Evolutionary conservation across 2,113 vertebrate genomes (phyloP), one percentile per base, ranked within the genome.

Genomic region (Garra rufa): DNA sequence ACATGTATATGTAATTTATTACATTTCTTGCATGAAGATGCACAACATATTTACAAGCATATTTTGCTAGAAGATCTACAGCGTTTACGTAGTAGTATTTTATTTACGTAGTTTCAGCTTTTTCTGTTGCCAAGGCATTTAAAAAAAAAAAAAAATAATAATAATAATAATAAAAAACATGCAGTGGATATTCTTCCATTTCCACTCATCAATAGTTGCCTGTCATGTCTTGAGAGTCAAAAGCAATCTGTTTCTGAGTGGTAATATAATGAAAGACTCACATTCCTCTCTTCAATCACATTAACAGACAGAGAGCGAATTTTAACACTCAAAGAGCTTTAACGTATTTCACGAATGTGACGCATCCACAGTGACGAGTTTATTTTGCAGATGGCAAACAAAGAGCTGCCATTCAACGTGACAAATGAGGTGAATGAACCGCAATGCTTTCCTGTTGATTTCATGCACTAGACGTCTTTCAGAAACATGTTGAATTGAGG

Each of bases 321-420:
- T 34, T 67, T 67, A 67, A 34, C 28, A 38, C 26, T 8, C 65
- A 3, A 34, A 34, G 34, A 34, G 34, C 34, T 81, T 46, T 81
- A 87, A 82, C 81, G 65, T 65, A 63, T 77, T 77, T 79, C 13
- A 26, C 4, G 10, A 34, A 55, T 44, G 30, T 30, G 65, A 71
- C 38, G 38, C 71, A 74, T 44, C 74, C 11, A 24, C 41, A 76
- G 46, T 43, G 41, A 55, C 48, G 14, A 2, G 55, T 67, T 80
- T 82, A 85, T 88, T 80, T 83, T 59, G n/a, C 24, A 46, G 41
- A 46, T 1, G 1, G 24, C 11, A 82, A 41, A 76, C 79, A 24
- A 34, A 70, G 48, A 52, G 59, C 75, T 67, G 61, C 14, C 84
- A 34, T 81, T 30, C 65, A 73, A 61, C 48, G 43, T 80, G 48